Percentiles rank a stretch among this genome's conserved stretches.
These are phyloP conservation scores for Microchirus variegatus DNA, from an alignment of 2,797 vertebrate species.

Conservation along the genomic window DNA sequence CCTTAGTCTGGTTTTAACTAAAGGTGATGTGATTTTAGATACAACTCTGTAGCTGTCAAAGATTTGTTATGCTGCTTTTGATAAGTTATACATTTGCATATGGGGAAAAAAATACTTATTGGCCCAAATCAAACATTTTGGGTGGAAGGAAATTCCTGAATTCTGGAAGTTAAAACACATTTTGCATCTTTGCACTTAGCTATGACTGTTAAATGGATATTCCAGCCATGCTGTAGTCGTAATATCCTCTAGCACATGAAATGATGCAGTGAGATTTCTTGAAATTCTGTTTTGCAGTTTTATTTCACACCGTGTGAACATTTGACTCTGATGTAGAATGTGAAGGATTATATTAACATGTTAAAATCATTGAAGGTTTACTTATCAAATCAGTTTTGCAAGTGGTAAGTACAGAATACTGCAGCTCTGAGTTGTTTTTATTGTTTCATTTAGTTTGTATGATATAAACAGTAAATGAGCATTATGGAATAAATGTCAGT, in stretches of 20 bases:
- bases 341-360: no score
- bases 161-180: constrained; percentile 14
- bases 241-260: constrained; percentile 5
- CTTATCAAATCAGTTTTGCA: constrained; percentile 1
- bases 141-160: background rate
- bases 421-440: constrained; percentile 25
- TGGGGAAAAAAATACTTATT: background rate
- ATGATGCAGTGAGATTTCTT: background rate
- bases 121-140: background rate
- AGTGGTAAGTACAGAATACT: constrained; percentile 1
- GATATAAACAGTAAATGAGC: no score
- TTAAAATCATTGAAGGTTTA: constrained; percentile 12
- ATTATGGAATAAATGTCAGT: no score
- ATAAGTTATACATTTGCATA: no score
- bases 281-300: background rate
- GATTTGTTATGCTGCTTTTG: background rate
- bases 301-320: background rate
- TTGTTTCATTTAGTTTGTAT: background rate
- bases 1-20: background rate
- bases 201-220: constrained; percentile 63
- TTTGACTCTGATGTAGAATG: background rate
- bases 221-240: constrained; percentile 21
- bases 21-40: background rate
- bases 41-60: background rate
- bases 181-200: constrained; percentile 66